phyloP scores from a whole-genome alignment of 1,140 invertebrate species.

The Drosophila bipectinata region DNA sequence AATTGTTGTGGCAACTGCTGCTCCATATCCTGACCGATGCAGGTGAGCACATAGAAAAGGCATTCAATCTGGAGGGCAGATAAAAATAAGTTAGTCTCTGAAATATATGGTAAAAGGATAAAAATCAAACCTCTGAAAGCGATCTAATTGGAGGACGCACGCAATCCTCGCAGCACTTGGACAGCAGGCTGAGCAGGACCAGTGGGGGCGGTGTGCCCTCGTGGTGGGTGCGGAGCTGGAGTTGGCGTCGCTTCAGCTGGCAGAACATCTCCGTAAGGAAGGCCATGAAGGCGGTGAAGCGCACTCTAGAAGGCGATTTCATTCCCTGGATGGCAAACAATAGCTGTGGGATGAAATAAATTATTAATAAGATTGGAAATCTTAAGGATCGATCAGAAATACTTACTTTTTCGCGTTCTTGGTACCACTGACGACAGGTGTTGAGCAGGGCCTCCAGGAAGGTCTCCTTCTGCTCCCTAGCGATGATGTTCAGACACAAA shows the following conservation, averaged over 20 bases:
- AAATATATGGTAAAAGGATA: not conserved
- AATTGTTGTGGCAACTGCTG: slow-evolving; percentile 91
- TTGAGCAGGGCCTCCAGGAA: slow-evolving; percentile 95
- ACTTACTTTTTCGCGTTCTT: slow-evolving; percentile 89
- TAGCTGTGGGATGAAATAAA: slow-evolving; percentile 38
- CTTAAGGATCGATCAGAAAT: not conserved
- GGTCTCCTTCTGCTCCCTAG: slow-evolving; percentile 93
- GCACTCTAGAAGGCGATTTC: slow-evolving; percentile 85
- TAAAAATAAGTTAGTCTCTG: not conserved
- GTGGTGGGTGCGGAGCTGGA: slow-evolving; percentile 88
- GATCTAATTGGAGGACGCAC: slow-evolving; percentile 91
- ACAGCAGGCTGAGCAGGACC: slow-evolving; percentile 90
- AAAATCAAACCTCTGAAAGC: slow-evolving; percentile 87
- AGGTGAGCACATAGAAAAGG: slow-evolving; percentile 93
- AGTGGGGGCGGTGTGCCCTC: slow-evolving; percentile 89
- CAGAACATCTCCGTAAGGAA: slow-evolving; percentile 95
- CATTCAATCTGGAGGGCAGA: slow-evolving; percentile 89
- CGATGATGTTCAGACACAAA: slow-evolving; percentile 92
- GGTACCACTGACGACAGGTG: slow-evolving; percentile 95
- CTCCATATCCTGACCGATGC: slow-evolving; percentile 93
- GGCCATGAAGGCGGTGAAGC: slow-evolving; percentile 93
- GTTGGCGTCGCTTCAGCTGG: slow-evolving; percentile 90
- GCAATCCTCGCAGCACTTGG: slow-evolving; percentile 93
- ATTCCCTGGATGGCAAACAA: slow-evolving; percentile 81
- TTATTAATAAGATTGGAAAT: not conserved